Conservation (phyloP, 2,888 invertebrate genomes). For the Blastobasis lacticolella region DNA sequence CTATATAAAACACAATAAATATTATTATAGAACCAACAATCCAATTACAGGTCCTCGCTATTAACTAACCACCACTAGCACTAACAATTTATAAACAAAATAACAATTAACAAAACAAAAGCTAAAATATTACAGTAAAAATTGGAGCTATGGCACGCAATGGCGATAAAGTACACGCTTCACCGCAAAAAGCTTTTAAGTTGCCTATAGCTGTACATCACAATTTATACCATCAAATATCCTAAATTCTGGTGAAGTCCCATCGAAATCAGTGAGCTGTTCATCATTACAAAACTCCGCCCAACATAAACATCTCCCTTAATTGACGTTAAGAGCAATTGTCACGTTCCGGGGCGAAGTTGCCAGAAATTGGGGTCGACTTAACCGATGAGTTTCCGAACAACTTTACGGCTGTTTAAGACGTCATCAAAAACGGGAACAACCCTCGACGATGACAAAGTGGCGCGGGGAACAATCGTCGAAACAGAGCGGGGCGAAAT, state of each 20-base stretch:
- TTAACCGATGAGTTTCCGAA: constrained; percentile 10
- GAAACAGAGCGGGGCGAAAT: constrained; percentile 22
- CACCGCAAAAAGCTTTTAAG: too few relatives aligned
- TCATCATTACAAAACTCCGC: not conserved
- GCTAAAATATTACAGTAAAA: too few relatives aligned
- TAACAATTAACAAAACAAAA: too few relatives aligned
- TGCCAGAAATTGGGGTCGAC: constrained; percentile 14
- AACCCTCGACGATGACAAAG: constrained; percentile 22
- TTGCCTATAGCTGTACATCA: too few relatives aligned
- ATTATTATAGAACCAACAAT: too few relatives aligned
- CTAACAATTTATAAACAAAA: too few relatives aligned
- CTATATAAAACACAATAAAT: too few relatives aligned
- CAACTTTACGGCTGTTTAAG: constrained; percentile 9
- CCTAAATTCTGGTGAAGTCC: not conserved
- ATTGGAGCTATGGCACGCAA: too few relatives aligned
- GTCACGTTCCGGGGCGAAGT: constrained; percentile 5
- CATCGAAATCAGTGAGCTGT: not conserved
- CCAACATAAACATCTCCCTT: constrained; percentile 1
- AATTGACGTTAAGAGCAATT: constrained; percentile 3
- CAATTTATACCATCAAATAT: too few relatives aligned
- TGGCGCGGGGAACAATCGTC: constrained; percentile 15
- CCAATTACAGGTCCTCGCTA: too few relatives aligned
- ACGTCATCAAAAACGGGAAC: constrained; percentile 13
- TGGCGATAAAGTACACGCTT: too few relatives aligned
- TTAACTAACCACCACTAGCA: too few relatives aligned